Conservation (phyloP, 2,113 vertebrate species). For the Esox niger region DNA sequence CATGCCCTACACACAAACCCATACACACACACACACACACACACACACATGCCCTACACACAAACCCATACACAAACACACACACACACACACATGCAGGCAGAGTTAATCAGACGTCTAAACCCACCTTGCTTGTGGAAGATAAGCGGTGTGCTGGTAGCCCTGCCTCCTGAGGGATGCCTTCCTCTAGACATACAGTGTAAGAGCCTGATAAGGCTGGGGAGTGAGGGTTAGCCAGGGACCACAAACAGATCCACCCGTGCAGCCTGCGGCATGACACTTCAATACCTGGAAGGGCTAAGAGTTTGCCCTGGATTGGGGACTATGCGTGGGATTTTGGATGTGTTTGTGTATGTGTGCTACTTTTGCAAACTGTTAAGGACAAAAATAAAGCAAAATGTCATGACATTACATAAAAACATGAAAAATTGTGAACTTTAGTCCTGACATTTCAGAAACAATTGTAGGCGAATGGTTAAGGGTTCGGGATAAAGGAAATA, state of each 20-base stretch:
- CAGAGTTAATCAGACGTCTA: constrained; percentile 69
- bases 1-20: constrained; percentile 27
- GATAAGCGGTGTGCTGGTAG: constrained; percentile 70
- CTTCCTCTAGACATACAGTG: constrained; percentile 68
- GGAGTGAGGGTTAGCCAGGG: constrained; percentile 57
- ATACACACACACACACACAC: constrained; percentile 14
- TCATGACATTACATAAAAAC: too few relatives aligned
- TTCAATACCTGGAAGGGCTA: too few relatives aligned
- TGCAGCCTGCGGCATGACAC: neutral
- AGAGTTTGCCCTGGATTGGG: too few relatives aligned
- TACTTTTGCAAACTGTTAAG: too few relatives aligned
- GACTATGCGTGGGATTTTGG: too few relatives aligned
- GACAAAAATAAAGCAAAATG: too few relatives aligned
- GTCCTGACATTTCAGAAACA: too few relatives aligned
- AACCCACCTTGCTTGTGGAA: constrained; percentile 68
- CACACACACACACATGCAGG: constrained; percentile 33
- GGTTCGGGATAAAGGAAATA: too few relatives aligned
- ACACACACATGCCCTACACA: constrained; percentile 14
- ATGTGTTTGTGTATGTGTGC: too few relatives aligned
- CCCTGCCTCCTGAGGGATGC: constrained; percentile 68
- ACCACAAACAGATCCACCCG: constrained; percentile 33
- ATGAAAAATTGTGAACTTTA: too few relatives aligned
- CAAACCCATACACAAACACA: constrained; percentile 29
- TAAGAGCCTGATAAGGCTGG: constrained; percentile 71
- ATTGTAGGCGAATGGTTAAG: too few relatives aligned